Evolutionary conservation across 2,888 invertebrate species (phyloP).

Genomic region (Cephus sareptanus): DNA sequence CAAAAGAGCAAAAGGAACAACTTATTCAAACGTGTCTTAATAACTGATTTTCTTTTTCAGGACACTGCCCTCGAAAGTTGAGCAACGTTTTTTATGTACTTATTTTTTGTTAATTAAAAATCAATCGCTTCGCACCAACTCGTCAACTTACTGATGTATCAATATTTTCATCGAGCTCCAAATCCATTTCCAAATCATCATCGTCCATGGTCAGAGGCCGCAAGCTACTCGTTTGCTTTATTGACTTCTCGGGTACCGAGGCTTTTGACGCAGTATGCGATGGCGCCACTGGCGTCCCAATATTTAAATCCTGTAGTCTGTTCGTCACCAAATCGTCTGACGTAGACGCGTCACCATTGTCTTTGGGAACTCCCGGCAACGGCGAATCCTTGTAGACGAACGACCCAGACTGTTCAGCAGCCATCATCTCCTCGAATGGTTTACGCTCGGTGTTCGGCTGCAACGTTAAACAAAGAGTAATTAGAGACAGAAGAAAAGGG

Average conservation of each 20-base stretch:
- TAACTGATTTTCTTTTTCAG: neutral
- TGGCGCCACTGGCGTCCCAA: slow-evolving; percentile 22
- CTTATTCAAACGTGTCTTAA: neutral
- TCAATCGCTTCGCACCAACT: neutral
- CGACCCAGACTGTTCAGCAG: slow-evolving; percentile 70
- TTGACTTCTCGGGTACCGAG: slow-evolving; percentile 33
- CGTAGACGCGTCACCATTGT: slow-evolving; percentile 4
- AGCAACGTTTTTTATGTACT: neutral
- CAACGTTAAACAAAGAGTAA: slow-evolving; percentile 33
- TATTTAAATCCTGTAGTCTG: slow-evolving; percentile 49
- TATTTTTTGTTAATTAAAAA: neutral
- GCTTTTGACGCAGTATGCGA: slow-evolving; percentile 17
- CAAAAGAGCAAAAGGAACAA: slow-evolving; percentile 27
- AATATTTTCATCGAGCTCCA: slow-evolving; percentile 85
- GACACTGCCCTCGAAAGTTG: neutral
- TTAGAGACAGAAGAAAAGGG: slow-evolving; percentile 1
- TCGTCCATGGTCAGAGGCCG: slow-evolving; percentile 64
- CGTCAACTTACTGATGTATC: slow-evolving; percentile 75
- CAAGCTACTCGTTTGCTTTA: slow-evolving; percentile 41
- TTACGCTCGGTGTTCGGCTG: slow-evolving; percentile 77
- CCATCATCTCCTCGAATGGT: slow-evolving; percentile 77
- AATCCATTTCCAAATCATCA: slow-evolving; percentile 82
- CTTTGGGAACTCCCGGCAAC: slow-evolving; percentile 22
- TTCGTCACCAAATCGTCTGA: slow-evolving; percentile 38
- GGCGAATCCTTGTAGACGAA: slow-evolving; percentile 54